A percentile compares a stretch with the other conserved stretches of the same genome.
phyloP scores from a whole-genome alignment of 2,888 invertebrate species.

The Scrobipalpa atriplicella region DNA sequence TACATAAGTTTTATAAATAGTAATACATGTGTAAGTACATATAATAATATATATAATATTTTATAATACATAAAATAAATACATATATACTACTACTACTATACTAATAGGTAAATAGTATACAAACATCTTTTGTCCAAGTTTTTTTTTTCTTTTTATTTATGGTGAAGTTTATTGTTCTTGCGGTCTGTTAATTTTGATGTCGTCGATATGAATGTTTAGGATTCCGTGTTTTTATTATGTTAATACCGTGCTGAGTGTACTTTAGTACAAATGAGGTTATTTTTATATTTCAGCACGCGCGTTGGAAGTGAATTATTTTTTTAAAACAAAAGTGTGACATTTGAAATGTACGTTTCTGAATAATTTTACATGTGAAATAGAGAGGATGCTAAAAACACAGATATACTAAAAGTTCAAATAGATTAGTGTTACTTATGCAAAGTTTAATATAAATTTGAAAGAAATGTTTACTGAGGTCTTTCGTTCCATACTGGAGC shows the following conservation, averaged over 20 bases:
- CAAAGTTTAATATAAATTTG: too few species aligned
- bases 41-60: too few species aligned
- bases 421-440: too few species aligned
- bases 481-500: too few species aligned
- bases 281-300: conserved; percentile 1
- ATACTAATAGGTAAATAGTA: too few species aligned
- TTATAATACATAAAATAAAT: too few species aligned
- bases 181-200: conserved; percentile 19
- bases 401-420: too few species aligned
- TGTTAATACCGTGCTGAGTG: not conserved
- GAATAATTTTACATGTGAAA: not conserved
- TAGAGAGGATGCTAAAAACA: too few species aligned
- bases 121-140: not conserved
- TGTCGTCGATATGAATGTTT: conserved; percentile 1
- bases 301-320: not conserved
- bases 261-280: conserved; percentile 4
- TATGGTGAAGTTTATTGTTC: conserved; percentile 20
- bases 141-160: conserved; percentile 11
- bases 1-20: too few species aligned
- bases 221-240: conserved; percentile 13
- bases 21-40: too few species aligned
- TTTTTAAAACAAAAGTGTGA: not conserved
- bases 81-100: too few species aligned
- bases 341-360: not conserved
- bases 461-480: too few species aligned